These are phyloP conservation scores for Characodon lateralis DNA, from an alignment of 2,797 vertebrate species.

Conservation along the genomic window DNA sequence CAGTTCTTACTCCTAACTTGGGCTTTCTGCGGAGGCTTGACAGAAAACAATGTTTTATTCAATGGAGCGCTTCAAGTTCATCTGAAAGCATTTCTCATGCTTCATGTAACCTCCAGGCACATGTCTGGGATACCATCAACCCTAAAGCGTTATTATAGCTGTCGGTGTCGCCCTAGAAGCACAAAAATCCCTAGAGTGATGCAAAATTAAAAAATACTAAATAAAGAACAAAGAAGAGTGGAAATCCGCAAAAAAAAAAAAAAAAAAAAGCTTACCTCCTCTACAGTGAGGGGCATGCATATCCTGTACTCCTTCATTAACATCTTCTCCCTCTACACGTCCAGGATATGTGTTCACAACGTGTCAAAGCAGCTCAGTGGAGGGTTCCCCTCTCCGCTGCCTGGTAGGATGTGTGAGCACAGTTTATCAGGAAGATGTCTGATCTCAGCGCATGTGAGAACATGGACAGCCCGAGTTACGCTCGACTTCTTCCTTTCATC, in stretches of 20 bases:
- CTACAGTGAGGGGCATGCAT: conserved; percentile 96
- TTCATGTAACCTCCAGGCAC: conserved; percentile 17
- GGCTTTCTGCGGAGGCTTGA: background rate
- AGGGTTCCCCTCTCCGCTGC: conserved; percentile 42
- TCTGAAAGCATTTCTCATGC: background rate
- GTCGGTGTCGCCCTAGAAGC: background rate
- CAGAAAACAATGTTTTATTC: background rate
- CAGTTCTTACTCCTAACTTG: background rate
- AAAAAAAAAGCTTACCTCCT: conserved; percentile 86
- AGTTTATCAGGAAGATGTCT: conserved; percentile 35
- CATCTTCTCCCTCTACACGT: conserved; percentile 81
- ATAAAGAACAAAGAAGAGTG: background rate
- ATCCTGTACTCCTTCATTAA: conserved; percentile 98
- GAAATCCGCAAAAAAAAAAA: background rate
- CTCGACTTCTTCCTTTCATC: conserved; percentile 48
- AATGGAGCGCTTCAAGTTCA: conserved; percentile 18
- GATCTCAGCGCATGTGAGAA: conserved; percentile 55
- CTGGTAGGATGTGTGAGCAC: conserved; percentile 45
- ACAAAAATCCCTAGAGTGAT: background rate
- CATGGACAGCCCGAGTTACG: conserved; percentile 24
- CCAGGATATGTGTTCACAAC: conserved; percentile 28
- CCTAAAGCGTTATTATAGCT: background rate
- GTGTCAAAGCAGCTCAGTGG: conserved; percentile 49
- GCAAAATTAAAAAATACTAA: background rate
- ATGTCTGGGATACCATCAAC: conserved; percentile 12